Evolutionary conservation across 2,797 vertebrate genomes (phyloP).

Genomic region (Pseudomugil tenellus): DNA sequence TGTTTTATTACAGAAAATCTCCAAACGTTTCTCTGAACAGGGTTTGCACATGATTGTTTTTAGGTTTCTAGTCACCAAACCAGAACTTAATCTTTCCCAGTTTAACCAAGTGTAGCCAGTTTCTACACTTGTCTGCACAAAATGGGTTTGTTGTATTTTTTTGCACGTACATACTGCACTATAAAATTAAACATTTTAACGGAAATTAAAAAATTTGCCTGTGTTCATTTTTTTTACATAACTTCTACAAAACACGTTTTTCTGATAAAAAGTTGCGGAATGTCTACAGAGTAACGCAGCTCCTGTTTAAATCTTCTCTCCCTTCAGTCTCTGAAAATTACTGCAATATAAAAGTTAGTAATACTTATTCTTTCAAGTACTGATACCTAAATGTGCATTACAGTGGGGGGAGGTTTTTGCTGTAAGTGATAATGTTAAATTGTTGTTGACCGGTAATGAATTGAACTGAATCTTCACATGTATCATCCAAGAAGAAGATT

Average conservation of each 20-base stretch:
- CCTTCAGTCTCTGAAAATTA: too few species aligned
- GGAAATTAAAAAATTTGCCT: too few species aligned
- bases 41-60: neutral
- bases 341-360: neutral
- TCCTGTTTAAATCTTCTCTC: neutral
- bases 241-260: neutral
- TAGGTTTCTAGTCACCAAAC: neutral
- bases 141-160: too few species aligned
- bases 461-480: constrained; percentile 27
- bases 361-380: neutral
- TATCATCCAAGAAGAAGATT: constrained; percentile 46
- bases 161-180: too few species aligned
- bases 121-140: neutral
- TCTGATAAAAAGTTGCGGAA: neutral
- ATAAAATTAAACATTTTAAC: too few species aligned
- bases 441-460: constrained; percentile 28
- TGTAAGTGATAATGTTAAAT: constrained; percentile 11
- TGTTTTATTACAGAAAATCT: neutral
- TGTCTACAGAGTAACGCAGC: neutral
- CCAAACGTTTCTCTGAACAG: neutral
- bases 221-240: too few species aligned
- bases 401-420: neutral
- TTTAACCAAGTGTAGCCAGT: neutral
- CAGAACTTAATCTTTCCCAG: neutral
- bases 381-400: neutral